These are phyloP conservation scores for Mythimna albipuncta DNA, from an alignment of 2,888 invertebrate species.

Conservation along the genomic window DNA sequence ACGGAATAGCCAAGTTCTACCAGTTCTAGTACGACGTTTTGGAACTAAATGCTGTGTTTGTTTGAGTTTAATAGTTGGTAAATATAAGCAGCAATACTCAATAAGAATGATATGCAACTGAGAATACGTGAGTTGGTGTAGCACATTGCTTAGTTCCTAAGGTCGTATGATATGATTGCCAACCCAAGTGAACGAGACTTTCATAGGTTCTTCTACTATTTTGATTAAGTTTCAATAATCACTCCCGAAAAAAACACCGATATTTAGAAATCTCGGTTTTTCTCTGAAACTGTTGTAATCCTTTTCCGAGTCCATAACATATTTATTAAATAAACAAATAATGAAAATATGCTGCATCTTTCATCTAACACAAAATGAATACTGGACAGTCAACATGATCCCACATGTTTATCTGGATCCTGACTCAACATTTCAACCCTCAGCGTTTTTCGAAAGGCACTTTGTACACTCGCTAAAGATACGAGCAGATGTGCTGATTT, in stretches of 20 bases:
- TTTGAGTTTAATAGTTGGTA: constrained; percentile 7
- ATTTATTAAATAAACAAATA: neutral
- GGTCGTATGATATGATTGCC: neutral
- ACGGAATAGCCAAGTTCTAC: neutral
- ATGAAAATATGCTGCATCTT: neutral
- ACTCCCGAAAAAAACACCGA: neutral
- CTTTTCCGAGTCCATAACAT: neutral
- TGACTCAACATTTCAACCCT: constrained; percentile 26
- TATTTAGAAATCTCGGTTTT: neutral
- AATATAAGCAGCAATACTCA: constrained; percentile 35
- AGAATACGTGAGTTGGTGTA: neutral
- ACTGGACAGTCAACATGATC: constrained; percentile 52
- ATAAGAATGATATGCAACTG: constrained; percentile 11
- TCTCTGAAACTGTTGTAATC: neutral
- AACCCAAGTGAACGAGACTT: neutral
- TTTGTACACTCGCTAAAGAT: constrained; percentile 12
- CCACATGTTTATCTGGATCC: constrained; percentile 69
- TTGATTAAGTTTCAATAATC: neutral
- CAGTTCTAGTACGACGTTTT: neutral
- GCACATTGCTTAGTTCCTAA: constrained; percentile 2
- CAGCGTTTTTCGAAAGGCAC: neutral
- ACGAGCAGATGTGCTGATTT: neutral
- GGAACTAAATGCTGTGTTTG: constrained; percentile 23
- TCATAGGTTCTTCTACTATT: neutral
- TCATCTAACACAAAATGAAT: neutral